Evolutionary conservation across 2,113 vertebrate genomes (phyloP).

Genomic region (Caretta caretta): DNA sequence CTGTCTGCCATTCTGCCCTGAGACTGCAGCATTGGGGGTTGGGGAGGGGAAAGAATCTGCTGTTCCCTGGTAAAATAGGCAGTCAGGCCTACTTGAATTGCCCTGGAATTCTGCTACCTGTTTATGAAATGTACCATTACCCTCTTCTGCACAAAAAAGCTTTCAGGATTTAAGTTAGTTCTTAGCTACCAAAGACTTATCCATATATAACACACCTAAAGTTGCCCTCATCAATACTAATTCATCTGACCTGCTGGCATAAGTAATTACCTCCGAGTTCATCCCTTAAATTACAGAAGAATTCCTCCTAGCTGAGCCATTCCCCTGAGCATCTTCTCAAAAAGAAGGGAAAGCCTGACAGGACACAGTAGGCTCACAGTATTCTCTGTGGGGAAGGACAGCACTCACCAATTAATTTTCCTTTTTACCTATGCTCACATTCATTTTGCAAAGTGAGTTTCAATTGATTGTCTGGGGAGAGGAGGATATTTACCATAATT

Average conservation of each 20-base stretch:
- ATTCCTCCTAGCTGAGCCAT: constrained; percentile 33
- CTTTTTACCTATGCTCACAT: not conserved
- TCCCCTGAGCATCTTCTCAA: constrained; percentile 15
- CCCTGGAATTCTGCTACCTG: not conserved
- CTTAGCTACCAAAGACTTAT: not conserved
- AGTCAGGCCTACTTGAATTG: constrained; percentile 7
- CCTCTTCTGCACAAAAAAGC: not conserved
- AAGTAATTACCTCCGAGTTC: constrained; percentile 62
- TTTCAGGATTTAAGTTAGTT: constrained; percentile 32
- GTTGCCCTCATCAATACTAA: constrained; percentile 26
- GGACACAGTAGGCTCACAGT: not conserved
- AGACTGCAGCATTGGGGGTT: not conserved
- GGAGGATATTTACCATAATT: not conserved
- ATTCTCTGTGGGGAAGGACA: constrained; percentile 17
- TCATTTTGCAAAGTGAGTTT: not conserved
- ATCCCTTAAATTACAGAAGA: constrained; percentile 53
- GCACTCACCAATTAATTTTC: not conserved
- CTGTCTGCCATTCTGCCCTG: not conserved
- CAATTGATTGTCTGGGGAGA: not conserved
- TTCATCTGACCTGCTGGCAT: constrained; percentile 13
- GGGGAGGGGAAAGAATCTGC: not conserved
- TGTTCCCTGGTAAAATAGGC: not conserved
- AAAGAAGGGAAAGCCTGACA: not conserved
- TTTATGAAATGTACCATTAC: not conserved
- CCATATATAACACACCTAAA: not conserved